phyloP scores from a whole-genome alignment of 35 echinoderm and acorn worm species.

The Stichopus chloronotus region DNA sequence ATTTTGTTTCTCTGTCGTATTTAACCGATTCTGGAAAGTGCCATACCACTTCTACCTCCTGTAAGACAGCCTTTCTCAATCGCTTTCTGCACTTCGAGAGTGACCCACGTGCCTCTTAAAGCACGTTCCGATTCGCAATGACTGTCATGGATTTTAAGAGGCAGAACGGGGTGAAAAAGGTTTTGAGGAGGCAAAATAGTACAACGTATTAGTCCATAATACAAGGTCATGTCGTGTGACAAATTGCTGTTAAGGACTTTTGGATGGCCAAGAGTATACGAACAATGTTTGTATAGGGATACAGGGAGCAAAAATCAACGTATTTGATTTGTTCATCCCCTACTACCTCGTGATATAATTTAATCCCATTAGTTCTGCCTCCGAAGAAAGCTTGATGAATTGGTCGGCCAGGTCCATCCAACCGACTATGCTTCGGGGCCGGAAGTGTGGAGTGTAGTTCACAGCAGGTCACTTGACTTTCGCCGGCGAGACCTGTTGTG shows the following conservation, averaged over 20 bases:
- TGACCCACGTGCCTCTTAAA: conserved; percentile 71
- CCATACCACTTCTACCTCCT: conserved; percentile 71
- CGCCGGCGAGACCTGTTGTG: no score
- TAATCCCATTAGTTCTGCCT: background rate
- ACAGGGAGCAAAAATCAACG: background rate
- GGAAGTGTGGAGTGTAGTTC: no score
- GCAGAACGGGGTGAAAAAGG: background rate
- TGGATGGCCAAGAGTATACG: background rate
- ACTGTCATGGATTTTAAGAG: no score
- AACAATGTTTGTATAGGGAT: background rate
- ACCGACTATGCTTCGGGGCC: no score
- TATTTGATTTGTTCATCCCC: background rate
- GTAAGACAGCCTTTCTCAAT: conserved; percentile 58
- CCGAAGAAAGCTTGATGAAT: background rate
- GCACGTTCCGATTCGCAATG: conserved; percentile 55
- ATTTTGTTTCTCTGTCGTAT: conserved; percentile 18
- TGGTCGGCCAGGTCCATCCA: no score
- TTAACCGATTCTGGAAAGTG: conserved; percentile 57
- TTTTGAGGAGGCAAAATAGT: background rate
- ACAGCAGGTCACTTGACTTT: no score
- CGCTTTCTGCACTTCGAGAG: conserved; percentile 69
- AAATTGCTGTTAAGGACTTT: no score
- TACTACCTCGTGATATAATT: no score
- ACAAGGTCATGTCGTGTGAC: no score
- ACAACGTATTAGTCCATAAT: background rate